These are phyloP conservation scores for Clivina fossor DNA, from an alignment of 2,888 invertebrate genomes.

Conservation along the genomic window DNA sequence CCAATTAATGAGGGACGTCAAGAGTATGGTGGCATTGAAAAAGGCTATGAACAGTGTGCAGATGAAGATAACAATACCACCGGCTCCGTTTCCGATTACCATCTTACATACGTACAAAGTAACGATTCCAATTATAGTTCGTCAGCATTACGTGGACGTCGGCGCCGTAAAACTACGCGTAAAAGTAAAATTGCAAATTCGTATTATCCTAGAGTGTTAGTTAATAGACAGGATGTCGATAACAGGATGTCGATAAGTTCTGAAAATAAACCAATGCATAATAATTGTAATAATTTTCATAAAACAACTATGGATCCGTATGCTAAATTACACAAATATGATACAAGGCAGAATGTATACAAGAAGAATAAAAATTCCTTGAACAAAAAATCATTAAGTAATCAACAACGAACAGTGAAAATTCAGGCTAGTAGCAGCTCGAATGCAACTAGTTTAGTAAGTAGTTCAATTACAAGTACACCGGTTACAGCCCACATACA, in stretches of 20 bases:
- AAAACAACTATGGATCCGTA: slow-evolving; percentile 39
- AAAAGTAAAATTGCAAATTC: too few species aligned
- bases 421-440: slow-evolving; percentile 13
- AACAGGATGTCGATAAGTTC: too few species aligned
- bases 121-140: too few species aligned
- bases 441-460: slow-evolving; percentile 9
- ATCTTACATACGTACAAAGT: too few species aligned
- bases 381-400: slow-evolving; percentile 48
- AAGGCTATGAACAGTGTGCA: slow-evolving; percentile 40
- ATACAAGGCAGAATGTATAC: slow-evolving; percentile 29
- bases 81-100: too few species aligned
- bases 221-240: slow-evolving; percentile 26
- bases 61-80: slow-evolving; percentile 28
- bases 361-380: slow-evolving; percentile 19
- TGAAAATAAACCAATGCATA: slow-evolving; percentile 32
- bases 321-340: slow-evolving; percentile 42
- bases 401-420: slow-evolving; percentile 22
- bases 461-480: slow-evolving; percentile 19
- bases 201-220: slow-evolving; percentile 4
- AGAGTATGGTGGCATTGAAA: slow-evolving; percentile 42
- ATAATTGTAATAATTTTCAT: slow-evolving; percentile 23
- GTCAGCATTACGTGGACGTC: too few species aligned
- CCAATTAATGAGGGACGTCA: slow-evolving; percentile 51
- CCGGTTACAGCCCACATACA: slow-evolving; percentile 54
- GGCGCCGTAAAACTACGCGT: background rate